Evolutionary conservation across 2,113 vertebrate species (phyloP).

Genomic region (Falco punctatus): DNA sequence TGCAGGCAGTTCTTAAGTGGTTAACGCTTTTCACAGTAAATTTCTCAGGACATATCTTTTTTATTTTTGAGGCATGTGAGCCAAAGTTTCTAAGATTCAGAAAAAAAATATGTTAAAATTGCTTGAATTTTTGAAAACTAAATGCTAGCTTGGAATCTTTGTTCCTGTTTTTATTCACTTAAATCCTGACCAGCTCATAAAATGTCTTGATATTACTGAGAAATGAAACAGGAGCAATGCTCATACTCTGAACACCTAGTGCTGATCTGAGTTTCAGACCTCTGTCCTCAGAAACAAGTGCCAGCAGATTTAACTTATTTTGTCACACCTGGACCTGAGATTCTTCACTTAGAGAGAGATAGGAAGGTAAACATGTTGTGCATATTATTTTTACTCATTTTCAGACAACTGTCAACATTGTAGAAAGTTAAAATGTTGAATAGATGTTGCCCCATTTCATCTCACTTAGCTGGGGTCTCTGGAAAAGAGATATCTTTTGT

Average conservation of each 20-base stretch:
- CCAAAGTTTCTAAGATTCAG: neutral
- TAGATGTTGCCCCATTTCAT: neutral
- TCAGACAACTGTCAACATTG: neutral
- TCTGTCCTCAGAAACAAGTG: neutral
- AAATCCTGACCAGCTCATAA: neutral
- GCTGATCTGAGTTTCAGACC: neutral
- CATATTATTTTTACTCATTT: neutral
- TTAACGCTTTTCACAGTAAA: neutral
- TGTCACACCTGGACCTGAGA: neutral
- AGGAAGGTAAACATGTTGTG: neutral
- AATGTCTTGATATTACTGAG: neutral
- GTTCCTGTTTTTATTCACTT: neutral
- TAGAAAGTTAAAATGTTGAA: neutral
- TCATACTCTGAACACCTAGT: neutral
- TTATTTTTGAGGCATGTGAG: neutral
- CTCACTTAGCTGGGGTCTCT: neutral
- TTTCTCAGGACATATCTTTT: neutral
- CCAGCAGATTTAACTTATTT: neutral
- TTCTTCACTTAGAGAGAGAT: neutral
- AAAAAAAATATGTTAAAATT: neutral
- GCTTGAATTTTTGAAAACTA: neutral
- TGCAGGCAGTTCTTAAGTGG: neutral
- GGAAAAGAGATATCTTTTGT: neutral
- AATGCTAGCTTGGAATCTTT: neutral
- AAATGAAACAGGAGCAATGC: rapidly evolving